Evolutionary conservation across 2,888 invertebrate genomes (phyloP).

Genomic region (Flexamia atlantica): DNA sequence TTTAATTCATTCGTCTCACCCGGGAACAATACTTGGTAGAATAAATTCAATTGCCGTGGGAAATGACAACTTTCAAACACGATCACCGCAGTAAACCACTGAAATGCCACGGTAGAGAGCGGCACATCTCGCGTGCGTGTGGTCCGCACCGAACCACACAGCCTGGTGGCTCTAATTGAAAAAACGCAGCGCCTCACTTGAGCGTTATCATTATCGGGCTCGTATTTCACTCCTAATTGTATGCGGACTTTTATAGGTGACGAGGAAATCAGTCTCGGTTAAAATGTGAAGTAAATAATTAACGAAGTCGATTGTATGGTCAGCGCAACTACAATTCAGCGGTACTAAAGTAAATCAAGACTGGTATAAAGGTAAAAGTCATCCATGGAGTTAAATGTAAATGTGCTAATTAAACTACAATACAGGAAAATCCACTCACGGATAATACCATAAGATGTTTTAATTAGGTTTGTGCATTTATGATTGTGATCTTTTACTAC

Average conservation of each 20-base stretch:
- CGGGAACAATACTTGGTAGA: background rate
- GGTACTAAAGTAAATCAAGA: conserved; percentile 9
- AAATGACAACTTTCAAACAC: conserved; percentile 8
- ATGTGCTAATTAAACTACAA: no score
- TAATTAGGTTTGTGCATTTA: no score
- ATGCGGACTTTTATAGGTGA: conserved; percentile 27
- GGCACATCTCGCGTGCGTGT: background rate
- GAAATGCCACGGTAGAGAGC: conserved; percentile 8
- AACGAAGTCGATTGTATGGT: conserved; percentile 3
- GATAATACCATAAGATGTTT: no score
- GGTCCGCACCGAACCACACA: background rate
- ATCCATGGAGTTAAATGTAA: no score
- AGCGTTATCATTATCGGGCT: conserved; percentile 36
- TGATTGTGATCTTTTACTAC: no score
- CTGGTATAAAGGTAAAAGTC: background rate
- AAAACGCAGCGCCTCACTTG: conserved; percentile 7
- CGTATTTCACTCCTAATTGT: conserved; percentile 25
- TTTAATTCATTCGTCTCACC: background rate
- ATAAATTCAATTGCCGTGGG: background rate
- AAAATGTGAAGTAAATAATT: background rate
- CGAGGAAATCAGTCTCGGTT: background rate
- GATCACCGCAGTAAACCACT: background rate
- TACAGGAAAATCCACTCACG: no score
- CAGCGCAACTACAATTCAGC: background rate
- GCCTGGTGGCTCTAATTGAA: conserved; percentile 8